Base-by-base conservation (phyloP, 2,113 vertebrate genomes). In the Papio anubis region DNA sequence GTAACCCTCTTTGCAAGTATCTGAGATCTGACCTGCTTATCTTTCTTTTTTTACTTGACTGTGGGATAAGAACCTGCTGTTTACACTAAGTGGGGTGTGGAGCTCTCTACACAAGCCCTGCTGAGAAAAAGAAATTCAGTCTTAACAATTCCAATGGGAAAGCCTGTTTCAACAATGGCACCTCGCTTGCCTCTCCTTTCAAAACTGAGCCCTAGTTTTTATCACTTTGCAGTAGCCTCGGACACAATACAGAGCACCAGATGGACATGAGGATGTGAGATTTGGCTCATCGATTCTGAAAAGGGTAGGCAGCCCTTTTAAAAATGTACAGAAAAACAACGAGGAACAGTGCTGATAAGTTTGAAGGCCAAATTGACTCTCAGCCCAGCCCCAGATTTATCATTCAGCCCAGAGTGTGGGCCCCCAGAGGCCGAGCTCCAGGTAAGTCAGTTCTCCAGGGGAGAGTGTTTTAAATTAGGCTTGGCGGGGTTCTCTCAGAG, bases 141-240 rank as follows among this genome's bases (percentile, higher is more conserved):
- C 18, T 0, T 9, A 43, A 1, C 48, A n/a, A 10, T 0, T 0
- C 16, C 48, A n/a, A 6, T 0, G 0, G 23, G 35, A 59, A 64
- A 48, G 7, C 59, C 68, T 52, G 3, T 50, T 57, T 92, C 68
- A 20, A 30, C 1, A 27, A 32, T 0, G 3, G 32, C 40, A 38
- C 21, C 4, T 50, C 6, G 10, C 10, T 72, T 40, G 38, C 21
- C 57, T 90, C 17, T 79, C 64, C 38, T 79, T 93, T 79, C 83
- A 87, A 75, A 80, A 59, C 0, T 1, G 59, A 85, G 45, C 32
- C 57, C 20, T 45, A 13, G 38, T 79, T 83, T 84, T 20, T 38
- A n/a, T 64, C 50, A 10, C 25, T 84, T n/a, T 59, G 43, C 64
- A 78, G 72, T n/a, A 38, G 57, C 38, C 87, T 76, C 79, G 45